Conservation (phyloP, 2,113 vertebrate species). For the Cephalophus harveyi region DNA sequence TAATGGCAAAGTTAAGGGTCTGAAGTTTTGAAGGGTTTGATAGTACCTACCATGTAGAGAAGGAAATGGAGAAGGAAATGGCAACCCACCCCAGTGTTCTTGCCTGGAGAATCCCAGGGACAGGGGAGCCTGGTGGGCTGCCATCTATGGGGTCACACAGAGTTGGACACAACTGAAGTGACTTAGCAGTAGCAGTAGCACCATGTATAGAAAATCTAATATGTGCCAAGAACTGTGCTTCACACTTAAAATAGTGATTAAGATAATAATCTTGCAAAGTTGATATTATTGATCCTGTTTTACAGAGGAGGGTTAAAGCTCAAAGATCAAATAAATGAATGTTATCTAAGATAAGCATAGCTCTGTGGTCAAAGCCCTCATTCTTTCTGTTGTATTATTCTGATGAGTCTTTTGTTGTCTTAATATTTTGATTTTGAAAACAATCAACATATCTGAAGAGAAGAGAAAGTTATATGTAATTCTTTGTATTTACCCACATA, state of each 20-base stretch:
- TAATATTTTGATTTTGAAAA: neutral
- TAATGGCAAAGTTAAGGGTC: neutral
- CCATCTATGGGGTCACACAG: no score
- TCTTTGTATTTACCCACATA: neutral
- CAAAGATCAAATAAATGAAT: neutral
- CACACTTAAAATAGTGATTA: no score
- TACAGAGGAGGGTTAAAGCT: neutral
- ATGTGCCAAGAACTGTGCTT: no score
- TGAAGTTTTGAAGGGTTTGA: neutral
- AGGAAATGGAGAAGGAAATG: neutral
- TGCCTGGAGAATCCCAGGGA: no score
- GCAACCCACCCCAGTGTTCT: no score
- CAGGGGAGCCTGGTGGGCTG: no score
- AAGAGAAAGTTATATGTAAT: neutral
- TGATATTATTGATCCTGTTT: no score
- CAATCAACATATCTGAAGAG: neutral
- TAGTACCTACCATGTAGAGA: neutral
- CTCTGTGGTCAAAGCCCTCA: neutral
- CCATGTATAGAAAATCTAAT: no score
- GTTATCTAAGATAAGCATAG: neutral
- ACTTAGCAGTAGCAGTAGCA: no score
- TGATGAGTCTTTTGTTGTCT: neutral
- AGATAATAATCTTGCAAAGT: no score
- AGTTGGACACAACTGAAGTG: no score
- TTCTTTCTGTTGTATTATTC: neutral